A percentile compares a stretch with the other conserved stretches of the same genome.
phyloP scores from a whole-genome alignment of 1,140 invertebrate species.

The Mamestra configurata region DNA sequence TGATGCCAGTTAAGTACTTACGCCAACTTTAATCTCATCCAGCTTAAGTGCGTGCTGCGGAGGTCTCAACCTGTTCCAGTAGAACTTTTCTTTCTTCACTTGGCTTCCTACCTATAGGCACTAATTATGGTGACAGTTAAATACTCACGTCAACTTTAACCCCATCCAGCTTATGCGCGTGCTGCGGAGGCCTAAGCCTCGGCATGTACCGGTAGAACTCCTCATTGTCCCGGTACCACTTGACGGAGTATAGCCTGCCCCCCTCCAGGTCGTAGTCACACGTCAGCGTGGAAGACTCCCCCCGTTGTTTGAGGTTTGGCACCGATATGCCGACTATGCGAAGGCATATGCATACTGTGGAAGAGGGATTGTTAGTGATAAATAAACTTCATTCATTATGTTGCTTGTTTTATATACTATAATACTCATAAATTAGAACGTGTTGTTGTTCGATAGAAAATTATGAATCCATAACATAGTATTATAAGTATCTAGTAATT shows the following conservation, averaged over 20 bases:
- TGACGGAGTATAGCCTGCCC: conserved; percentile 92
- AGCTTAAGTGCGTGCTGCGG: no score
- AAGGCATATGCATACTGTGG: conserved; percentile 65
- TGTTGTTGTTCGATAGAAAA: no score
- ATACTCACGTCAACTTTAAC: conserved; percentile 81
- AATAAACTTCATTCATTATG: no score
- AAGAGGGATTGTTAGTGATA: not conserved
- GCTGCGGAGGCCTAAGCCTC: conserved; percentile 80
- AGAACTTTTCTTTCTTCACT: no score
- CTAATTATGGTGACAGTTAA: not conserved
- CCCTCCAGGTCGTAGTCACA: conserved; percentile 85
- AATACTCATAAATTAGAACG: no score
- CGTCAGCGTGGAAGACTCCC: conserved; percentile 78
- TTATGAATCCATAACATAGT: no score
- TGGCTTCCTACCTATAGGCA: not conserved
- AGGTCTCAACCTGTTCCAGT: no score
- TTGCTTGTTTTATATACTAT: no score
- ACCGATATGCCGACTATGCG: conserved; percentile 77
- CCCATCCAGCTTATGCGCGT: conserved; percentile 78
- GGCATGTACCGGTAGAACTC: conserved; percentile 94
- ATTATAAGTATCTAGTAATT: no score
- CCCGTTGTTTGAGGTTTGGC: conserved; percentile 74
- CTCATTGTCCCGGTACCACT: conserved; percentile 94
- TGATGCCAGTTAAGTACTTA: no score
- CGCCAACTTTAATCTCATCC: no score